Evolutionary conservation across 2,888 invertebrate species (phyloP).

Genomic region (Slavum lentiscoides): DNA sequence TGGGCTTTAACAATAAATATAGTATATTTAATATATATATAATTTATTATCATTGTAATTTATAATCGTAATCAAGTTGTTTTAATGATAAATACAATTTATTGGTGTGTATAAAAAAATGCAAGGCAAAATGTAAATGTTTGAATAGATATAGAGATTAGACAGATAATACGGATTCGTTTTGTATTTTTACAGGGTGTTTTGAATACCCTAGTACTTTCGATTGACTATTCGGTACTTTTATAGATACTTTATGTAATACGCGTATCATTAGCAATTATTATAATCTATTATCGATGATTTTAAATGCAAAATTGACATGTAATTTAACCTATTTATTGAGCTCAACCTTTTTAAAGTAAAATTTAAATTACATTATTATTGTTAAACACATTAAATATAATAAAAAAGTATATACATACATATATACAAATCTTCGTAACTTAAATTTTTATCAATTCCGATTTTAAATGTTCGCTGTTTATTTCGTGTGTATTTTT

Average conservation of each 20-base stretch:
- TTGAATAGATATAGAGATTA: neutral
- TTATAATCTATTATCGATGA: constrained; percentile 11
- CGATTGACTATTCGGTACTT: neutral
- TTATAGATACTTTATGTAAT: constrained; percentile 10
- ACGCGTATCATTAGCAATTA: constrained; percentile 34
- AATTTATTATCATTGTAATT: constrained; percentile 16
- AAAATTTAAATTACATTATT: constrained; percentile 4
- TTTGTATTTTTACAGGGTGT: constrained; percentile 18
- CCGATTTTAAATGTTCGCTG: constrained; percentile 15
- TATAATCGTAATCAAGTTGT: constrained; percentile 19
- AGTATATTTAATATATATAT: constrained; percentile 22
- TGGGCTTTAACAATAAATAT: constrained; percentile 38
- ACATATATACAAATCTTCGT: constrained; percentile 7
- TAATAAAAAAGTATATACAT: neutral
- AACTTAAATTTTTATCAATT: constrained; percentile 25
- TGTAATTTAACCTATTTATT: constrained; percentile 8
- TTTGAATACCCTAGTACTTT: neutral
- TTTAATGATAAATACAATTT: constrained; percentile 9
- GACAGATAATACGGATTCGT: neutral
- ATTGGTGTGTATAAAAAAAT: constrained; percentile 22
- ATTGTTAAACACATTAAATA: constrained; percentile 43
- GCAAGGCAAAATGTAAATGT: neutral
- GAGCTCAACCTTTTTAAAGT: constrained; percentile 38
- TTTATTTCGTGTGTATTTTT: constrained; percentile 25
- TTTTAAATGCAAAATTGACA: constrained; percentile 16